Conservation (phyloP, 2,888 invertebrate genomes). For the Drosophila antonietae region DNA sequence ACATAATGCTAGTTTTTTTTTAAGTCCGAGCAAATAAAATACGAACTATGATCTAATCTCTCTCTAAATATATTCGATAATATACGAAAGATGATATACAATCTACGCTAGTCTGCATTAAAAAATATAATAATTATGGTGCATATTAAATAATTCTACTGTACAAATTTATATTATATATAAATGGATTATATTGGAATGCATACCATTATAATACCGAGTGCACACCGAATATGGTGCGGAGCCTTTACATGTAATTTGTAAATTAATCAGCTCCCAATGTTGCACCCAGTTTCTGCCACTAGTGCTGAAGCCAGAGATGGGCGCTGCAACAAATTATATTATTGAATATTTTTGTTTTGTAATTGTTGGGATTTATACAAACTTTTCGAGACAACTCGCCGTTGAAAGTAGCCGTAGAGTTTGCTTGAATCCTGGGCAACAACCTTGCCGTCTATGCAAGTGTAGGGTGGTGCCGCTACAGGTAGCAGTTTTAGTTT, state of each 20-base stretch:
- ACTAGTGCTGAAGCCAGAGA: conserved; percentile 88
- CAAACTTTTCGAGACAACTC: conserved; percentile 89
- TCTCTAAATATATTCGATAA: not conserved
- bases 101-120: not conserved
- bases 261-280: conserved; percentile 90
- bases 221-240: conserved; percentile 90
- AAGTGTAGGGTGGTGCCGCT: conserved; percentile 81
- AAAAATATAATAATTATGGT: not conserved
- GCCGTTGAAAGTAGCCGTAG: conserved; percentile 90
- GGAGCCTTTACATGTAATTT: conserved; percentile 91
- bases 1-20: not conserved
- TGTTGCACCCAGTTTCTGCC: conserved; percentile 94
- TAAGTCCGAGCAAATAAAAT: not conserved
- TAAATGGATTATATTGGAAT: not conserved
- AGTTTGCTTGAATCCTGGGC: conserved; percentile 88
- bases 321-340: conserved; percentile 87
- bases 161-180: too few relatives aligned
- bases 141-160: too few relatives aligned
- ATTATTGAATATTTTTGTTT: not conserved
- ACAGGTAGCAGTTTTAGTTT: conserved; percentile 19
- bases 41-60: not conserved
- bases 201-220: conserved; percentile 86
- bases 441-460: conserved; percentile 87
- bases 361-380: not conserved
- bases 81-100: not conserved